Evolutionary conservation across 1,140 invertebrate species (phyloP).

Genomic region (Bactericera cockerelli): DNA sequence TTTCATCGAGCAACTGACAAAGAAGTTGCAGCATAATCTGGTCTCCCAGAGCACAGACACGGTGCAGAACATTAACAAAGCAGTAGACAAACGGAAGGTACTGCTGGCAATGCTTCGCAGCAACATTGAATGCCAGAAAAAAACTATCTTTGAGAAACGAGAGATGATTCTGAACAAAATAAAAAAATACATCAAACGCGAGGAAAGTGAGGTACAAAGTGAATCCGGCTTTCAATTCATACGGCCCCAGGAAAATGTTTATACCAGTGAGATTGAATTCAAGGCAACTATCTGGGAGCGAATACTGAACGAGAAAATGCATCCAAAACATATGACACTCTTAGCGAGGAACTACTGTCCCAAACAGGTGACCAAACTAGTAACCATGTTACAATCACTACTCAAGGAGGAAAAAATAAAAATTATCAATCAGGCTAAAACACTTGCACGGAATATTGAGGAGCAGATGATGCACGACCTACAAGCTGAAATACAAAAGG

Average conservation of each 20-base stretch:
- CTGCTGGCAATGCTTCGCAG: background rate
- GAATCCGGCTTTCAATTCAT: background rate
- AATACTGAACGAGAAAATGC: background rate
- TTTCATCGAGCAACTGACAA: background rate
- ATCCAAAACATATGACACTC: background rate
- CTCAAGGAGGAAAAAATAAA: constrained; percentile 1
- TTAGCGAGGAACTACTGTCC: background rate
- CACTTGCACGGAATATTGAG: background rate
- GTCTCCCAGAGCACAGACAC: background rate
- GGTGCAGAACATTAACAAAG: background rate
- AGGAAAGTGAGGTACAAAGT: background rate
- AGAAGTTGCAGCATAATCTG: background rate
- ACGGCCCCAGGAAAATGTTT: background rate
- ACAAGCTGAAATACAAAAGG: background rate
- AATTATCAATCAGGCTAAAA: background rate
- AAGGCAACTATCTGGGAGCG: background rate
- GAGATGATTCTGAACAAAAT: background rate
- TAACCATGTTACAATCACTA: background rate
- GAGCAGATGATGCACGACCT: background rate
- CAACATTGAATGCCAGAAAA: constrained; percentile 4
- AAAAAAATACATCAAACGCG: too few relatives aligned
- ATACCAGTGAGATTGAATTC: background rate
- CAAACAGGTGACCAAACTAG: background rate
- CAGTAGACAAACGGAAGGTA: background rate
- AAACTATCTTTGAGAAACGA: background rate